A percentile compares a stretch with the other conserved stretches of the same genome.
Conservation (phyloP, 2,797 vertebrate genomes). For the Heterohyrax brucei region DNA sequence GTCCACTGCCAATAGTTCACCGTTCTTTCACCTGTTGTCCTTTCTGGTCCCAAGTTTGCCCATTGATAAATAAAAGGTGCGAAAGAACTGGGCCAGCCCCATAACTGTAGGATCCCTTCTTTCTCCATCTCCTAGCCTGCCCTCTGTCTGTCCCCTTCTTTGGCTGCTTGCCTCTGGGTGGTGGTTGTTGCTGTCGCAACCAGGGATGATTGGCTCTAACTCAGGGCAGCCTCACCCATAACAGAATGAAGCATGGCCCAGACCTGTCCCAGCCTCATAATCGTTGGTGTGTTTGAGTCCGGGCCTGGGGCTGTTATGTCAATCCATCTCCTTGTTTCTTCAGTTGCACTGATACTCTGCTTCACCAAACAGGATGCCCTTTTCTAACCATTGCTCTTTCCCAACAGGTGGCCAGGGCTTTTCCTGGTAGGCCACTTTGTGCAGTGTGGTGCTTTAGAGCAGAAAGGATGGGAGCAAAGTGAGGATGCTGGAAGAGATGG, state of each 20-base stretch:
- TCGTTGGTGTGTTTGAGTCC: too few species aligned
- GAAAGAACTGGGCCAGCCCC: neutral
- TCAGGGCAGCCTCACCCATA: too few species aligned
- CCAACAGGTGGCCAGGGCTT: neutral
- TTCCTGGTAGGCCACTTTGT: neutral
- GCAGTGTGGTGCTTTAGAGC: neutral
- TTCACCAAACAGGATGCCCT: too few species aligned
- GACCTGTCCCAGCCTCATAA: too few species aligned
- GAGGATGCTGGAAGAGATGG: neutral
- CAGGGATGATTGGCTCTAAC: too few species aligned
- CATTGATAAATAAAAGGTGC: neutral
- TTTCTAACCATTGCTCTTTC: too few species aligned
- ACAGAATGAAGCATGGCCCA: too few species aligned
- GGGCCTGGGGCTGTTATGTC: too few species aligned
- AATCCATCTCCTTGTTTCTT: too few species aligned
- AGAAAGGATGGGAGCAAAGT: slow-evolving; percentile 20
- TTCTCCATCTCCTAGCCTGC: neutral
- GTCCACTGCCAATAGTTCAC: neutral
- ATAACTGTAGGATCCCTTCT: neutral
- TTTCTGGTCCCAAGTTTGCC: neutral
- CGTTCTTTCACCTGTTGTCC: neutral
- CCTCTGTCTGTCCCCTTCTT: neutral
- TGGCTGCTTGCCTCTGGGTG: neutral
- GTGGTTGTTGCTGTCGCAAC: too few species aligned
- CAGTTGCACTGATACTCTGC: too few species aligned